A percentile compares a stretch with the other conserved stretches of the same genome.
Evolutionary conservation across 1,140 invertebrate species (phyloP).

Genomic region (Drosophila simulans): DNA sequence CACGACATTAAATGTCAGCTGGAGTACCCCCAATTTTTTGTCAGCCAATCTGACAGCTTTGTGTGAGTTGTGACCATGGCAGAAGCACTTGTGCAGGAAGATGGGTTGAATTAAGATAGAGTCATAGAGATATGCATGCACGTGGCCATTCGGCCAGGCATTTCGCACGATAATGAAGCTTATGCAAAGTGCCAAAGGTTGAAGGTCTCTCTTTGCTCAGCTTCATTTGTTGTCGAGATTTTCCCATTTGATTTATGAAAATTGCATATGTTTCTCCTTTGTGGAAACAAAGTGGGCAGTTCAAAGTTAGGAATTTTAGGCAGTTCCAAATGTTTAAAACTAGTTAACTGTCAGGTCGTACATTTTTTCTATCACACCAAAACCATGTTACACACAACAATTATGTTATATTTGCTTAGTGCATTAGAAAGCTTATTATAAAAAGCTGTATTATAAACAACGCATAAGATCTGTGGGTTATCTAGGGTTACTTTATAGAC

Average conservation of each 20-base stretch:
- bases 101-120: conserved; percentile 20
- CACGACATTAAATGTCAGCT: conserved; percentile 34
- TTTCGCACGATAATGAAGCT: conserved; percentile 36
- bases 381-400: too few species aligned
- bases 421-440: too few species aligned
- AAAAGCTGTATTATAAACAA: too few species aligned
- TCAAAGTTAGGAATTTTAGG: background rate
- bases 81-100: conserved; percentile 16
- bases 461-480: background rate
- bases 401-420: too few species aligned
- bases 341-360: background rate
- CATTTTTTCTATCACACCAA: too few species aligned
- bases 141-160: conserved; percentile 7
- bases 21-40: conserved; percentile 12
- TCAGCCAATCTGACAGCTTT: conserved; percentile 6
- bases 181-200: conserved; percentile 34
- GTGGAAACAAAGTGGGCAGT: conserved; percentile 3
- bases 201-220: conserved; percentile 16
- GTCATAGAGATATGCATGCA: conserved; percentile 18
- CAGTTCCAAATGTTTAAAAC: background rate
- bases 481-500: background rate
- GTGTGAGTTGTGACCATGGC: conserved; percentile 31
- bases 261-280: conserved; percentile 21
- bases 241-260: conserved; percentile 26
- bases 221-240: conserved; percentile 14